Base-by-base conservation (phyloP, 2,888 invertebrate genomes). In the Chymomyza caudatula region DNA sequence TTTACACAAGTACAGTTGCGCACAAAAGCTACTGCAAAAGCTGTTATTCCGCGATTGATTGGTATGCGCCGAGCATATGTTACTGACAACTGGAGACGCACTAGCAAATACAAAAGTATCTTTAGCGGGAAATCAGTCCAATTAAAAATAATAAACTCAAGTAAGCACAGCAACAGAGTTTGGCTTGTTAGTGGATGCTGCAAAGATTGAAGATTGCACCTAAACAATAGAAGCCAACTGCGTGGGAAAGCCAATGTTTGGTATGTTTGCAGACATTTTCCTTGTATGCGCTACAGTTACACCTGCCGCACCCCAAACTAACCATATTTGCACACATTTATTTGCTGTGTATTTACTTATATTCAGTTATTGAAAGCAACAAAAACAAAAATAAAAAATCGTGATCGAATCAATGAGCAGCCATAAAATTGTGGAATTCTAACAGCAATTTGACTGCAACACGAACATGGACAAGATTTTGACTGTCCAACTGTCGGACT, bases 121-220 rank as follows among this genome's bases (percentile, higher is more conserved):
- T 86, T 52, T 75, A 75, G 85, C 82, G 75, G 67, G 73, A 84
- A 86, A 82, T 82, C 82, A 82, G 82, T 82, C 82, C 82, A 82
- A 82, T 82, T 82, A 82, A 82, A 82, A 82, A 84, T 82, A 82
- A 82, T 82, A 82, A 82, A 82, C 85, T 72, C 75, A 69, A 79
- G 65, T 73, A 61, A 44, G 43, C 42, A 23, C 69, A 44, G 55
- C 69, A 74, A 85, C 85, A 85, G 79, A 37, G 29, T 37, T 37
- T 55, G 56, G 17, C 15, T 47, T 63, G 71, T 22, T 25, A 62
- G 63, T 65, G 59, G 76, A 55, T 20, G 51, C 66, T 53, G 59
- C 67, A 60, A 54, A 71, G 71, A 71, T 71, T 72, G 73, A 85
- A 85, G 79, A 80, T 85, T 80, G 83, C 79, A 78, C 51, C 69